Evolutionary conservation across 2,113 vertebrate genomes (phyloP), one percentile per base, ranked within the genome.

Genomic region (Cricetomys ansorgei): DNA sequence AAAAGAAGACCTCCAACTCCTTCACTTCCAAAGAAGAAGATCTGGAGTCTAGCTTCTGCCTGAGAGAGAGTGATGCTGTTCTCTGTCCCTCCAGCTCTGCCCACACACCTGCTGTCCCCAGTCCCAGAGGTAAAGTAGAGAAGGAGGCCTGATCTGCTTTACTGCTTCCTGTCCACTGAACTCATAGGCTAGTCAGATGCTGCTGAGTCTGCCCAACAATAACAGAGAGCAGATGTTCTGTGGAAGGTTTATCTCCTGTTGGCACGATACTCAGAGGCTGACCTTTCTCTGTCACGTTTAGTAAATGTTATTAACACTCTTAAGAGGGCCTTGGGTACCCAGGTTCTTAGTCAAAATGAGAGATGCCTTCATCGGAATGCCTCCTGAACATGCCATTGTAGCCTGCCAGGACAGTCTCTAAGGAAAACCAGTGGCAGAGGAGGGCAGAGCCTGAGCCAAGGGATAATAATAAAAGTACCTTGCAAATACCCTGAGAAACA

Each of bases 171-270:
- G 89, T 4, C 0, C 34, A 0, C 91, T 85, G 84, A 94, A 70
- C 91, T 94, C 94, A 45, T 25, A 73, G 81, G 81, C 83, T 96
- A 86, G 23, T 92, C 96, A 25, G 53, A 76, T 67, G 16, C 7
- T 37, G 70, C 70, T 48, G 27, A 50, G 4, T 95, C 91, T 96
- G 96, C 94, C 43, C 23, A 96, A 92, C 81, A 89, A 4, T 62
- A 97, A 92, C 72, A 97, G 57, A 80, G 93, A 98, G 64, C 96
- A 97, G 97, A 97, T 92, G 97, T 79, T 75, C 27, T 75, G 0
- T 13, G 48, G 65, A 40, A 96, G 89, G 96, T 97, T 97, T 97
- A 77, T 27, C 76, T 62, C 37, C 17, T 43, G 88, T 85, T 89
- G 72, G 76, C 83, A 94, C 62, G 93, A 72, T 76, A 76, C 62